Conservation (phyloP, 2,797 vertebrate genomes). For the Labroides dimidiatus region DNA sequence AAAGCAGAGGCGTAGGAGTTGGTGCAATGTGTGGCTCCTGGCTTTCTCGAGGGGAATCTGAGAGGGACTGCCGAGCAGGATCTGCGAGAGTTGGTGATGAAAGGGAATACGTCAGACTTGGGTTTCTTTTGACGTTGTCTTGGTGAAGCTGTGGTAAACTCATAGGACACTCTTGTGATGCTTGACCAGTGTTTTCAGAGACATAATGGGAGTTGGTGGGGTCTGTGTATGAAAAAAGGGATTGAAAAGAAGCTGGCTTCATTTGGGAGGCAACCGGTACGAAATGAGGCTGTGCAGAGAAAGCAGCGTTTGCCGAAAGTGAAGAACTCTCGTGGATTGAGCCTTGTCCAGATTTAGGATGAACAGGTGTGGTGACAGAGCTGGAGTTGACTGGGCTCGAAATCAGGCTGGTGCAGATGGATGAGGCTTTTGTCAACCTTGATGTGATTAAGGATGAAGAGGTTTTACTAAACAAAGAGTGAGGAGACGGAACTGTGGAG, state of each 20-base stretch:
- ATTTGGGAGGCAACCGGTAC: not conserved
- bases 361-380: not conserved
- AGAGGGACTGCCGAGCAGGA: not conserved
- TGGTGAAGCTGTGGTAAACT: slow-evolving; percentile 1
- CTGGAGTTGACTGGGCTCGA: not conserved
- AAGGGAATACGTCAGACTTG: not conserved
- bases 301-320: not conserved
- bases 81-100: not conserved
- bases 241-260: slow-evolving; percentile 1
- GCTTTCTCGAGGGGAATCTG: not conserved
- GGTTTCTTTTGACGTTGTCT: not conserved
- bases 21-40: not conserved
- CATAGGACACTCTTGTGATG: not conserved
- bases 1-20: slow-evolving; percentile 24
- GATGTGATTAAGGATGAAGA: slow-evolving; percentile 1
- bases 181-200: not conserved
- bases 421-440: not conserved
- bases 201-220: not conserved
- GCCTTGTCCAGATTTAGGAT: not conserved
- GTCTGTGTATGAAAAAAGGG: not conserved
- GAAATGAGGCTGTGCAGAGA: not conserved
- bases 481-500: slow-evolving; percentile 3
- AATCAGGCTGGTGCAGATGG: not conserved
- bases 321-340: not conserved
- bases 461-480: slow-evolving; percentile 39